phyloP scores from a whole-genome alignment of 2,888 invertebrate genomes.

The Machimus rusticus region DNA sequence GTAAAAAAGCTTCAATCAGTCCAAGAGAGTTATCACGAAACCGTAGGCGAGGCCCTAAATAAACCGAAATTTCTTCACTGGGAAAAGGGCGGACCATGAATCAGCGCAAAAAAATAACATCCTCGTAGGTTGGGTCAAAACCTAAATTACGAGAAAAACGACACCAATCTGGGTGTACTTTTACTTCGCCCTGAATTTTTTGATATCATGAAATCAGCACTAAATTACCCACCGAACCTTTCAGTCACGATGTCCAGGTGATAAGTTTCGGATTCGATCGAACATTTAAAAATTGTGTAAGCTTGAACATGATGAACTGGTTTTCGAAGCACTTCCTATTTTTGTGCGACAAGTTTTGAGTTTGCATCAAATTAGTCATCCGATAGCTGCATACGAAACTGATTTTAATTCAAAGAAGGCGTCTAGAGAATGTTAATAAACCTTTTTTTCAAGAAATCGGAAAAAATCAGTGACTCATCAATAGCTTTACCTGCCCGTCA shows the following conservation, averaged over 20 bases:
- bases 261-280: neutral
- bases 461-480: neutral
- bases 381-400: neutral
- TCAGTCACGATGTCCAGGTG: neutral
- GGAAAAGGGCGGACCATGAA: constrained; percentile 19
- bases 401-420: constrained; percentile 12
- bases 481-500: neutral
- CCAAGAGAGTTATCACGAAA: neutral
- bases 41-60: constrained; percentile 24
- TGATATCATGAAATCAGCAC: neutral
- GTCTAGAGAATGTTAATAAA: constrained; percentile 1
- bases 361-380: constrained; percentile 19
- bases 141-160: constrained; percentile 1
- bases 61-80: constrained; percentile 4
- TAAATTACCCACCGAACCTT: neutral
- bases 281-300: neutral
- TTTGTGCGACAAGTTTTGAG: neutral
- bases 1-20: neutral
- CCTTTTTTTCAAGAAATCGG: neutral
- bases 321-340: neutral
- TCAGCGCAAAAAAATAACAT: constrained; percentile 3
- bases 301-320: neutral
- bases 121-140: constrained; percentile 10
- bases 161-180: constrained; percentile 11
- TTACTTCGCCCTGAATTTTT: neutral